Evolutionary conservation across 2,888 invertebrate genomes (phyloP).

Genomic region (Andrena trimmerana): DNA sequence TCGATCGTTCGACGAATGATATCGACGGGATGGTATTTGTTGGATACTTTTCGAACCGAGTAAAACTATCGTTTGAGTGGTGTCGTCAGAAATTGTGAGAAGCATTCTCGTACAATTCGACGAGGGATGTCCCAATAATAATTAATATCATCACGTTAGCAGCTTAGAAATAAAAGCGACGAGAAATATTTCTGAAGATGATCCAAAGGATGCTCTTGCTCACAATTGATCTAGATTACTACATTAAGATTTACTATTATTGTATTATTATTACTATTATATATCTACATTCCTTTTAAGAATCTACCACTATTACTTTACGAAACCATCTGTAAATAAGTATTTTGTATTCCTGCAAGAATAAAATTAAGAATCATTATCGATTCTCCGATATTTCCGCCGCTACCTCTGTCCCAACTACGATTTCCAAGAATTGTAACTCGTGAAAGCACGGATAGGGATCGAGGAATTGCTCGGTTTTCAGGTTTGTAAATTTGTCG

Average conservation of each 20-base stretch:
- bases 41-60: slow-evolving; percentile 30
- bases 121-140: slow-evolving; percentile 64
- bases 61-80: slow-evolving; percentile 49
- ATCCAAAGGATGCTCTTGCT: slow-evolving; percentile 83
- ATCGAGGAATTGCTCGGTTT: neutral
- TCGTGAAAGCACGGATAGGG: neutral
- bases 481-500: neutral
- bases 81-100: slow-evolving; percentile 59
- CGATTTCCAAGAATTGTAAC: neutral
- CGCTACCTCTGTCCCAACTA: neutral
- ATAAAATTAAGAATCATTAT: slow-evolving; percentile 75
- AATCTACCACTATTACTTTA: slow-evolving; percentile 84
- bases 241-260: slow-evolving; percentile 82
- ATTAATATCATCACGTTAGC: slow-evolving; percentile 68
- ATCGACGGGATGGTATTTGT: slow-evolving; percentile 28
- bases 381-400: slow-evolving; percentile 19
- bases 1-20: slow-evolving; percentile 20
- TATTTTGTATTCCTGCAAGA: slow-evolving; percentile 85
- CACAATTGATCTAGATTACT: slow-evolving; percentile 83
- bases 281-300: slow-evolving; percentile 83
- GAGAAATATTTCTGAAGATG: slow-evolving; percentile 79
- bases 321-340: slow-evolving; percentile 84
- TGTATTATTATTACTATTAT: slow-evolving; percentile 79
- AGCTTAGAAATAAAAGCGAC: slow-evolving; percentile 70
- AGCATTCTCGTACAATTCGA: slow-evolving; percentile 57